Evolutionary conservation across 1,140 invertebrate species (phyloP), one percentile per base, ranked within the genome.

Genomic region (Diabrotica undecimpunctata): DNA sequence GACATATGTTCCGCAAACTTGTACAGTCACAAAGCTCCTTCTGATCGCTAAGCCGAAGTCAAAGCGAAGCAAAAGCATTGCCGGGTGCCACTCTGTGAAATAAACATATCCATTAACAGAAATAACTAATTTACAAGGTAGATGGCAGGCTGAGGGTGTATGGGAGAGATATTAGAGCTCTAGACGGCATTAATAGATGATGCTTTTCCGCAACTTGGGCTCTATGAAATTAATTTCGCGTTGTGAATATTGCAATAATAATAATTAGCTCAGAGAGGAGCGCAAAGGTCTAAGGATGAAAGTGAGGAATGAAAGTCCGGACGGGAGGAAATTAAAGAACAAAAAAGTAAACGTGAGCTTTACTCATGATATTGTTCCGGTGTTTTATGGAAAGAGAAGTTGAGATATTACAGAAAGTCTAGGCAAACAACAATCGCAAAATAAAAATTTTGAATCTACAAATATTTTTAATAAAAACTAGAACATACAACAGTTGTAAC

Each of bases 31-130:
- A 46, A 46, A 46, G 41, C 41, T 46, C 41, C 41, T 8, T 46
- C 8, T n/a, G 8, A 46, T 46, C 41, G 41, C n/a, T 46, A 46
- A 46, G 41, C 41, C 41, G 41, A n/a, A 46, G 41, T 46, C 41
- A 46, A 57, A 57, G 55, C 55, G n/a, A 57, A 57, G 55, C 55
- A n/a, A n/a, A 36, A 36, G 55, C 55, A 57, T n/a, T 36, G 14
- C 55, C 36, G 36, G 14, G 37, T 37, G 41, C 41, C 41, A 46
- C 37, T 36, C 55, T 57, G 14, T 57, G 37, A 57, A 57, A 57
- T 57, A 57, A 57, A 57, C 55, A 57, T 57, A 57, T 57, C 37
- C 55, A 57, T 57, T 57, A 57, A 57, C 36, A 57, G 55, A 57
- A 37, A 57, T 57, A 37, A 57, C 55, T 57, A 57, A 57, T 57